These are phyloP conservation scores for Lepus oiostolus DNA, from an alignment of 2,797 vertebrate genomes.

Conservation along the genomic window DNA sequence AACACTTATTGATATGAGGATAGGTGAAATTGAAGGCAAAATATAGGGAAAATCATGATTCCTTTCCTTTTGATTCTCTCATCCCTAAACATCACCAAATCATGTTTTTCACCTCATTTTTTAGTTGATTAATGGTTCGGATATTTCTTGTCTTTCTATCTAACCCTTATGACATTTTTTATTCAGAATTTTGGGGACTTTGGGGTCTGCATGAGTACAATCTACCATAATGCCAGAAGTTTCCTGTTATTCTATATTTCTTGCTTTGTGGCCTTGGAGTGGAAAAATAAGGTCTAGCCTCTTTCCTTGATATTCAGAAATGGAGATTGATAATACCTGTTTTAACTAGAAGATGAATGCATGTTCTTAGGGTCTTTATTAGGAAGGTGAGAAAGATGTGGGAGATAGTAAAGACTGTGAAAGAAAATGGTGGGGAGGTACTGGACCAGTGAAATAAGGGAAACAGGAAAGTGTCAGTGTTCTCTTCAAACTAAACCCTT, in stretches of 20 bases:
- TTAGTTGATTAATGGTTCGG: constrained; percentile 2
- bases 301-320: neutral
- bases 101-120: neutral
- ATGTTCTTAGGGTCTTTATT: neutral
- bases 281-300: neutral
- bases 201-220: neutral
- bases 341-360: neutral
- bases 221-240: neutral
- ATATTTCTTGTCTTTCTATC: neutral
- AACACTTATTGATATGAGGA: neutral
- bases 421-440: neutral
- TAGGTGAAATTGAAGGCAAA: neutral
- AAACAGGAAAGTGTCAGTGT: neutral
- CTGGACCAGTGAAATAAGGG: neutral
- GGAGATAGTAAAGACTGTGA: neutral
- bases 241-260: neutral
- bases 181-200: neutral
- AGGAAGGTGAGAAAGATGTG: neutral
- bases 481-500: neutral
- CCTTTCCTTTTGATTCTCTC: neutral
- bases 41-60: neutral
- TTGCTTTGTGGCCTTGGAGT: constrained; percentile 15
- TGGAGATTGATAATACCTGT: neutral
- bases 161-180: neutral
- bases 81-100: neutral